Evolutionary conservation across 1,140 invertebrate species (phyloP).

Genomic region (Melipona quadrifasciata): DNA sequence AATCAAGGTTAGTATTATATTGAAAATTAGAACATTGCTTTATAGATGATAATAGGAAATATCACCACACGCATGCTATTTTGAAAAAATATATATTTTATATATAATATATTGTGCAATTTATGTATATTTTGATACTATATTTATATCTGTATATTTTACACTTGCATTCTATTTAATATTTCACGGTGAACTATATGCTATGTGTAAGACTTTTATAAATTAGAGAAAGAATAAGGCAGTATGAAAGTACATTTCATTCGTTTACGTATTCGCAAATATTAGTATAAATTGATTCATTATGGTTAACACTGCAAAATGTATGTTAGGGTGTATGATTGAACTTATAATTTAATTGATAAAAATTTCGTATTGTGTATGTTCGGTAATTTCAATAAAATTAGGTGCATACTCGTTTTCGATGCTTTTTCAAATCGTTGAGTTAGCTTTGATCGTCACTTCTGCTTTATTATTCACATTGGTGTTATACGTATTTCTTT

Average conservation of each 20-base stretch:
- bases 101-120: background rate
- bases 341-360: background rate
- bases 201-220: background rate
- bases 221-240: background rate
- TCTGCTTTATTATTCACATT: constrained; percentile 56
- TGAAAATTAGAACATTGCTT: background rate
- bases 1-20: constrained; percentile 72
- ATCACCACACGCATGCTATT: background rate
- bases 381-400: background rate
- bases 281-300: background rate
- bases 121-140: constrained; percentile 10
- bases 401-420: constrained; percentile 6
- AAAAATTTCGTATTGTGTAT: background rate
- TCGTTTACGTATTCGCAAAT: background rate
- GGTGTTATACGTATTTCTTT: constrained; percentile 58
- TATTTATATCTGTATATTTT: constrained; percentile 11
- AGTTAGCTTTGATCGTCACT: constrained; percentile 60
- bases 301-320: background rate
- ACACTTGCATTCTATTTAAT: background rate
- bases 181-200: background rate
- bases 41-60: background rate
- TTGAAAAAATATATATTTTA: background rate
- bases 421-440: constrained; percentile 54
- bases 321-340: background rate
- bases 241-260: background rate